Percentiles rank a stretch among this genome's conserved stretches.
Evolutionary conservation across 2,797 vertebrate genomes (phyloP).

Genomic region (Chromis chromis): DNA sequence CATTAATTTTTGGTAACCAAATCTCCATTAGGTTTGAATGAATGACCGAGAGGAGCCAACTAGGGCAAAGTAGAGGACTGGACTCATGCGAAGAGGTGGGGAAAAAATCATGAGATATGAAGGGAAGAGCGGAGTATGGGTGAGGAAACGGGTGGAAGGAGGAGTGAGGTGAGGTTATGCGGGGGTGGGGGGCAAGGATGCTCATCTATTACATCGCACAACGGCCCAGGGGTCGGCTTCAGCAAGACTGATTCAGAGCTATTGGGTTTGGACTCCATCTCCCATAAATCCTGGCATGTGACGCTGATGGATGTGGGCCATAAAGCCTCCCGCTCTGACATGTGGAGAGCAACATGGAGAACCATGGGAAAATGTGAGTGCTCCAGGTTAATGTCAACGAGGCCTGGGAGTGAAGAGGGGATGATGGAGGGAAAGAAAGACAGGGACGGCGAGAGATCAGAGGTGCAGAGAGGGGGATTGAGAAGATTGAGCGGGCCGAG

Average conservation of each 20-base stretch:
- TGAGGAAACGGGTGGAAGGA: conserved; percentile 36
- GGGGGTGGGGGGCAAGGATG: conserved; percentile 50
- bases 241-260: conserved; percentile 79
- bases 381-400: conserved; percentile 84
- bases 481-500: conserved; percentile 56
- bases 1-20: conserved; percentile 70
- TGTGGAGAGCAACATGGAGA: conserved; percentile 81
- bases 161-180: conserved; percentile 28
- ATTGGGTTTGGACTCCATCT: conserved; percentile 82
- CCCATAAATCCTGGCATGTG: conserved; percentile 84
- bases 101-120: conserved; percentile 38
- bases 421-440: conserved; percentile 73
- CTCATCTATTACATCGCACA: conserved; percentile 80
- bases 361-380: conserved; percentile 80
- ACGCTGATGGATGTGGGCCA: conserved; percentile 83
- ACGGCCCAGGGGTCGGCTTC: conserved; percentile 78
- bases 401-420: conserved; percentile 74
- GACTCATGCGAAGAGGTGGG: conserved; percentile 37
- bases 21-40: conserved; percentile 61
- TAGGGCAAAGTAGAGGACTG: conserved; percentile 37
- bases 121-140: conserved; percentile 23
- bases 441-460: conserved; percentile 59
- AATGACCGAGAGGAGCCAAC: conserved; percentile 53
- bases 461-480: conserved; percentile 59
- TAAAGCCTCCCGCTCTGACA: conserved; percentile 80